These are phyloP conservation scores for human (Homo sapiens) DNA, from an alignment of 2,113 vertebrate species.

Conservation along the genomic window DNA sequence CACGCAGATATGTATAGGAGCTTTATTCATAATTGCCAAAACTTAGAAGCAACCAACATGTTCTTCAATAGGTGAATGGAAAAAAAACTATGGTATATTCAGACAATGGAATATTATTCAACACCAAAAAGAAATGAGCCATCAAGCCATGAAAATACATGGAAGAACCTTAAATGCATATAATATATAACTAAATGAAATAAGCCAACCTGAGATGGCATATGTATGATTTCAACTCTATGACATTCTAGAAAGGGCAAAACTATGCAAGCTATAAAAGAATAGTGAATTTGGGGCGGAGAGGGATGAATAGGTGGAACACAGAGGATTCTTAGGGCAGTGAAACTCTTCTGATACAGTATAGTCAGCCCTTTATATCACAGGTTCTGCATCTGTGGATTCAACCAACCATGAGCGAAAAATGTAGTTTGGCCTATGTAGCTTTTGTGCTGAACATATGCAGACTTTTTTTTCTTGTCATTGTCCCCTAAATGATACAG, in stretches of 20 bases:
- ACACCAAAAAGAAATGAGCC: neutral
- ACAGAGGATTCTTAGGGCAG: neutral
- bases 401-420: neutral
- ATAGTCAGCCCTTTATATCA: neutral
- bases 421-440: neutral
- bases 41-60: neutral
- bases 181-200: neutral
- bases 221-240: neutral
- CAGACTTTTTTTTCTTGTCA: neutral
- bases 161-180: neutral
- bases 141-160: neutral
- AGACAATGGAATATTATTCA: neutral
- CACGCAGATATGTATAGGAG: neutral
- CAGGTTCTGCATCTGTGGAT: neutral
- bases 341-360: neutral
- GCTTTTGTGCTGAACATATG: neutral
- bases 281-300: neutral
- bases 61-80: neutral
- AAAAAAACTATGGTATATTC: neutral
- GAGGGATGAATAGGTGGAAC: neutral
- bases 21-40: neutral
- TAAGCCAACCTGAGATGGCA: neutral
- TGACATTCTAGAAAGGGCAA: neutral
- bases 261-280: neutral
- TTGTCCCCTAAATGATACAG: neutral